phyloP scores from a whole-genome alignment of 2,113 vertebrate genomes.

The Condylura cristata region DNA sequence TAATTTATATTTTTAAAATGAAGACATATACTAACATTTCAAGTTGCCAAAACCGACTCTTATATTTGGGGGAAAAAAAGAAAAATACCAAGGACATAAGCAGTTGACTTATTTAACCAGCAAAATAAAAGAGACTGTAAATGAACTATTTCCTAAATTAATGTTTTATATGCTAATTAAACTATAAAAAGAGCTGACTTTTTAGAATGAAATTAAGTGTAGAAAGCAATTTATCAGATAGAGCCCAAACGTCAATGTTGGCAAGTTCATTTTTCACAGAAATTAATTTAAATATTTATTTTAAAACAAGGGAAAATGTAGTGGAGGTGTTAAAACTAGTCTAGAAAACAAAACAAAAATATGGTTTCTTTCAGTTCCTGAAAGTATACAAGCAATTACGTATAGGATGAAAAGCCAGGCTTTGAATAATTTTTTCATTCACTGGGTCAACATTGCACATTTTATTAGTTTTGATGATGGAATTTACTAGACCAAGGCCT shows the following conservation, averaged over 20 bases:
- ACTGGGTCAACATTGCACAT: background rate
- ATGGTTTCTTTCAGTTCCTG: background rate
- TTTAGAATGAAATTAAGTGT: background rate
- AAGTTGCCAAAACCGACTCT: background rate
- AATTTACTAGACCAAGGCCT: background rate
- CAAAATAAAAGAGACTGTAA: background rate
- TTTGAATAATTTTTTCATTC: background rate
- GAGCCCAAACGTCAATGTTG: background rate
- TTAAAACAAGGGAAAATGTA: background rate
- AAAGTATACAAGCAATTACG: background rate
- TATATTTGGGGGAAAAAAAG: background rate
- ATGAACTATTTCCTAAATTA: background rate
- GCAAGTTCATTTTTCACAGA: background rate
- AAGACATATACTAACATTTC: background rate
- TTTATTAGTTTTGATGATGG: background rate
- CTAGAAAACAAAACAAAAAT: background rate
- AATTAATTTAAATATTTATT: background rate
- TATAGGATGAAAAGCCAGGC: background rate
- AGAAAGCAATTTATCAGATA: background rate
- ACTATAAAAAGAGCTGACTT: background rate
- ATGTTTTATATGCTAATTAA: background rate
- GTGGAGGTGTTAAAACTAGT: background rate
- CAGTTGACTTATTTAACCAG: background rate
- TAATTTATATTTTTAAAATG: background rate
- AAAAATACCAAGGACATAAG: background rate